Base-by-base conservation (phyloP, 1,140 invertebrate genomes). In the Hydropsyche tenuis region DNA sequence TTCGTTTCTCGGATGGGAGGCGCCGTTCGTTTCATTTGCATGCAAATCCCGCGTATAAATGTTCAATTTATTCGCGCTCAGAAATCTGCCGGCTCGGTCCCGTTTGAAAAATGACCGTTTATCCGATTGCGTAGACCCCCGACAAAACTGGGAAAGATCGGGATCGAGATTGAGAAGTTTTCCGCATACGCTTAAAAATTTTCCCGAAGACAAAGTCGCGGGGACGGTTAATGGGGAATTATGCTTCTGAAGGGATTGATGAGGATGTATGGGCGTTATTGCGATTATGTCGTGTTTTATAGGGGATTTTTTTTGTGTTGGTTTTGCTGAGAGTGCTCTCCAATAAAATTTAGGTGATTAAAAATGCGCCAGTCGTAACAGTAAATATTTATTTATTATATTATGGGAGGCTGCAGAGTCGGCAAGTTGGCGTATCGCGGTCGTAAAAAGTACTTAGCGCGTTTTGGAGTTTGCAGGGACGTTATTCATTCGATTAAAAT, bases 251-350 rank as follows among this genome's bases (percentile, higher is more conserved):
- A 6, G 25, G 62, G 7, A 0, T 48, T 68, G 48, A 68, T 22
- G 43, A 68, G 42, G 45, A 68, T 25, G 45, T 68, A 68, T 48
- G 65, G n/a, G 45, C 20, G 48, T 68, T 68, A 68, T 68, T 68
- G 48, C 65, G 45, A 68, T 68, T 68, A 68, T 48, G 65, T 68
- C 65, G 22, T 9, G 63, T 11, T 46, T 11, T 20, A 42, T 27
- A n/a, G 1, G 63, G 16, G 27, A 4, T 30, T 63, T 16, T 37
- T 37, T 37, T 4, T 37, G 23, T 27, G 25, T 23, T 12, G 20
- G 20, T 23, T 63, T 63, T 63, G 48, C 48, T 20, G 9, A 53
- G 20, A 20, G 18, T 18, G 48, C 48, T 53, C 48, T 53, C 18
- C 48, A 53, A 20, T 53, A 20, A 53, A 53, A 5, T 18, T 53